Evolutionary conservation across 2,888 invertebrate species (phyloP), one percentile per base, ranked within the genome.

Genomic region (Scaptodrosophila latifasciaeformis): DNA sequence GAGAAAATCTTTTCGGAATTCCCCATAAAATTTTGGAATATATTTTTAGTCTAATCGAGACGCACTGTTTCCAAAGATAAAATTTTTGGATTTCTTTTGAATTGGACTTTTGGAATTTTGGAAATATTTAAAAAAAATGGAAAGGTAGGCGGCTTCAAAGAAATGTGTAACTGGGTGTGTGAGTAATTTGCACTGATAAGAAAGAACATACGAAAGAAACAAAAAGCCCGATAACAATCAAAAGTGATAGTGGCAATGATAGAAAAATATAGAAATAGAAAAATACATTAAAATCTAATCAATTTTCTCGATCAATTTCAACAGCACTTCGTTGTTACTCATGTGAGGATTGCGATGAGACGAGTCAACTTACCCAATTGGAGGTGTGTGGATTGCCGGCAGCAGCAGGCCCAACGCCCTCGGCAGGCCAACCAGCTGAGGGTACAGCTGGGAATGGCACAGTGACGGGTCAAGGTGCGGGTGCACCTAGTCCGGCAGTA

Each of bases 271-370:
- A 5, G 24, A 3, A n/a, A n/a, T n/a, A n/a, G n/a, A n/a, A n/a
- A n/a, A n/a, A n/a, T n/a, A n/a, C n/a, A n/a, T n/a, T n/a, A n/a
- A n/a, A n/a, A n/a, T n/a, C 24, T 24, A 7, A 24, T 24, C 7
- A 7, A 24, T 3, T 24, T 24, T 24, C 24, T 24, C 7, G 24
- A 24, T 24, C 39, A 21, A 47, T 19, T 40, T 7, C 35, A 3
- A n/a, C 55, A 74, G 76, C 65, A 7, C 54, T 83, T 21, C 79
- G 81, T 19, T 83, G 83, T 42, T 82, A 80, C 44, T 66, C 67
- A 18, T 83, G 83, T 42, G 72, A 79, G 34, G 67, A 83, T 30
- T 83, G 83, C 49, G 65, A 77, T 48, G 75, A 80, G 42, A 57
- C 59, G 19, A 49, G 59, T 0, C 39, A 54, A 2, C 29, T 60